Percentiles rank a stretch among this genome's conserved stretches.
These are phyloP conservation scores for Epiperipatus broadwayi DNA, from an alignment of 2,888 invertebrate genomes.

Conservation along the genomic window DNA sequence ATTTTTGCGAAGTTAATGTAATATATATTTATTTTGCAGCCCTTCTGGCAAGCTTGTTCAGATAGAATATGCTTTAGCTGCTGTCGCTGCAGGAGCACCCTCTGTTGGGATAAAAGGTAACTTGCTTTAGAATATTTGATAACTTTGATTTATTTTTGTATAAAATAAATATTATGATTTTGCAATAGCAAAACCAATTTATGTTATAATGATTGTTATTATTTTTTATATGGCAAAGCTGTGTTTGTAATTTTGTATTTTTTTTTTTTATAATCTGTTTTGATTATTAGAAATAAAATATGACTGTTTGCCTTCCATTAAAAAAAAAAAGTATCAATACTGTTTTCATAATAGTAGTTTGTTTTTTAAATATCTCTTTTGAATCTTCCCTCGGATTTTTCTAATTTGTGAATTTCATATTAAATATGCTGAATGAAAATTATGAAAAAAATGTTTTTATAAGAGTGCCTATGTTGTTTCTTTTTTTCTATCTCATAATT, in stretches of 20 bases:
- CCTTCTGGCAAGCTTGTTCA: slow-evolving; percentile 98
- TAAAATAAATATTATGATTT: too few relatives aligned
- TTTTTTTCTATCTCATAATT: too few relatives aligned
- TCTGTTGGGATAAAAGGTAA: slow-evolving; percentile 94
- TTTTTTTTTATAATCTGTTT: not conserved
- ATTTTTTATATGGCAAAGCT: slow-evolving; percentile 1
- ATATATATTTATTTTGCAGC: slow-evolving; percentile 37
- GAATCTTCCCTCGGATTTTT: too few relatives aligned
- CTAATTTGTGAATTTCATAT: too few relatives aligned
- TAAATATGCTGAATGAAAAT: too few relatives aligned
- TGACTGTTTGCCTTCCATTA: not conserved
- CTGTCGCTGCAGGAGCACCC: slow-evolving; percentile 92
- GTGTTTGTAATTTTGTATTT: not conserved
- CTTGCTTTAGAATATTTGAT: not conserved
- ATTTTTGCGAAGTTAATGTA: too few relatives aligned
- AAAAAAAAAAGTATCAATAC: too few relatives aligned
- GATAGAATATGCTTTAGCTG: slow-evolving; percentile 97
- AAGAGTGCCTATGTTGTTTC: too few relatives aligned
- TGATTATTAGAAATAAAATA: slow-evolving; percentile 3
- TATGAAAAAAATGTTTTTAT: too few relatives aligned
- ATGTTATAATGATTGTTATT: not conserved
- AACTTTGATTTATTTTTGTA: too few relatives aligned
- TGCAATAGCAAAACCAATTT: not conserved
- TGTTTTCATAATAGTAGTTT: too few relatives aligned
- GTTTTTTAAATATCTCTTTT: too few relatives aligned